Conservation (phyloP, 2,113 vertebrate species). For the Marmota monax region DNA sequence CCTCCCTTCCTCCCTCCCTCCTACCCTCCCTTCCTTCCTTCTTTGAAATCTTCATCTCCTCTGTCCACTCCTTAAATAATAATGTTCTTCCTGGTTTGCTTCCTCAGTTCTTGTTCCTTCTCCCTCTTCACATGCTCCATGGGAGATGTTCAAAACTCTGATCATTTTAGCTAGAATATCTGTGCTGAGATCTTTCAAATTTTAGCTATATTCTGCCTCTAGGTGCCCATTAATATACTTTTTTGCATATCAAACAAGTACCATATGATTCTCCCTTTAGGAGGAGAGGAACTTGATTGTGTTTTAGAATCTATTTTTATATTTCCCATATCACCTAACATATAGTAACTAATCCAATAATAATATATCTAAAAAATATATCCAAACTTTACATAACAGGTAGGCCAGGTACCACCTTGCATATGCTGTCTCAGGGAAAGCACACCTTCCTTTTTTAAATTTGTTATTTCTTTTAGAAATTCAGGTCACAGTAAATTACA, state of each 20-base stretch:
- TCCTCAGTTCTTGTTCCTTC: background rate
- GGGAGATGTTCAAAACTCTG: background rate
- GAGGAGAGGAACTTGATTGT: background rate
- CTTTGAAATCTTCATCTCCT: background rate
- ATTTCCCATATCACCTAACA: background rate
- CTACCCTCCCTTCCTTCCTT: too few species aligned
- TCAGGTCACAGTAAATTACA: background rate
- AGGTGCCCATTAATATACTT: background rate
- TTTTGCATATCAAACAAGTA: background rate
- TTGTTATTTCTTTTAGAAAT: background rate
- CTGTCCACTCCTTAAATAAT: background rate
- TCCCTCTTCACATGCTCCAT: background rate
- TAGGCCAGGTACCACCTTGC: background rate
- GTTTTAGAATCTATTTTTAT: background rate
- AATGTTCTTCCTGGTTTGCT: background rate
- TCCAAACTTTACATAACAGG: background rate
- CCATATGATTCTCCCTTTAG: background rate
- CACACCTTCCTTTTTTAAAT: background rate
- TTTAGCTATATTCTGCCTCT: background rate
- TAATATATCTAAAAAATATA: background rate
- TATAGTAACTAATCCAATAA: background rate
- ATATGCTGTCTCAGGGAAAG: background rate
- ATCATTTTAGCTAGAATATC: background rate
- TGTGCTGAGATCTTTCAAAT: background rate
- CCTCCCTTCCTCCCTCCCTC: background rate